phyloP scores from a whole-genome alignment of 2,113 vertebrate species.

The Callorhinus ursinus region DNA sequence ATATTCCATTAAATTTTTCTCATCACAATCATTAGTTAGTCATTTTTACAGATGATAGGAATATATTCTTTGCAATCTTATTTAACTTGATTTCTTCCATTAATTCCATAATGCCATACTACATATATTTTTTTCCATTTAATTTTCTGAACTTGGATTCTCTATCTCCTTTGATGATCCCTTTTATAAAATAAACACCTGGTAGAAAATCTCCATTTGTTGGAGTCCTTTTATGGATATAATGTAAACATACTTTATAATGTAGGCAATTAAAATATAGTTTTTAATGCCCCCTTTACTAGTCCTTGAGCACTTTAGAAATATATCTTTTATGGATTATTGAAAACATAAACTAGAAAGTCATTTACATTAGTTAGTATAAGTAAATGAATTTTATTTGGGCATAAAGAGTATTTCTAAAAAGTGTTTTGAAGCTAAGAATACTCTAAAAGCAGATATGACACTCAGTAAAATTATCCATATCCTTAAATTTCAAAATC shows the following conservation, averaged over 20 bases:
- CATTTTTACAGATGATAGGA: neutral
- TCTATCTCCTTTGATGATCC: neutral
- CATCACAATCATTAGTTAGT: neutral
- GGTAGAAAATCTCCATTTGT: neutral
- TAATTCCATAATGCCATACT: neutral
- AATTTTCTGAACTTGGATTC: neutral
- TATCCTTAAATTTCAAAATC: neutral
- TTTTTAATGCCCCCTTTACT: neutral
- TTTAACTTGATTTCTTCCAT: neutral
- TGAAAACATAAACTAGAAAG: neutral
- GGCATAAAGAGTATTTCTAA: neutral
- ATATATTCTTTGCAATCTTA: neutral
- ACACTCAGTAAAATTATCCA: neutral
- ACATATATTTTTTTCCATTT: neutral
- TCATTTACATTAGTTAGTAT: neutral
- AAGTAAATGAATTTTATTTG: neutral
- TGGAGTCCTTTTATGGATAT: neutral
- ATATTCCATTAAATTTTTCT: neutral
- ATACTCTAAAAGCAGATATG: neutral
- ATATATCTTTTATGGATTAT: neutral
- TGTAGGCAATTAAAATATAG: neutral
- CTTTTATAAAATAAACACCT: neutral
- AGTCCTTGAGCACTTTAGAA: neutral
- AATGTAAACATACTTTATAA: neutral
- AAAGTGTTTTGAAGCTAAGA: neutral